Evolutionary conservation across 2,797 vertebrate species (phyloP).

Genomic region (Lacerta agilis): DNA sequence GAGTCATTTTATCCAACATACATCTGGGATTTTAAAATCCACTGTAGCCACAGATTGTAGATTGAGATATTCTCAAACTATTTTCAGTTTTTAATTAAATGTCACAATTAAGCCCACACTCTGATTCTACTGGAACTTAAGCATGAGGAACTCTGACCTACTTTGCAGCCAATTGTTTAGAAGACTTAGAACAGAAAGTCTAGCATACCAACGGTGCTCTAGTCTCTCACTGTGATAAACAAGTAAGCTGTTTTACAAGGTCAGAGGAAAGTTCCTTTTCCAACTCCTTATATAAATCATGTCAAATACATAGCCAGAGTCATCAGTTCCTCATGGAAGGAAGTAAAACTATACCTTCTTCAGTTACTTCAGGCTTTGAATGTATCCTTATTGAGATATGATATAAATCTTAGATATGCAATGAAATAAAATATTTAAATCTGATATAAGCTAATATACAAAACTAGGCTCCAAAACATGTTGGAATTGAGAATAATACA

Average conservation of each 20-base stretch:
- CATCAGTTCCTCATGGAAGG: constrained; percentile 74
- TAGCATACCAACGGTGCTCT: constrained; percentile 37
- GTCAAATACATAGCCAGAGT: constrained; percentile 65
- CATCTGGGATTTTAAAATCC: constrained; percentile 12
- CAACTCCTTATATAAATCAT: constrained; percentile 61
- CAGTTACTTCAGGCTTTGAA: constrained; percentile 44
- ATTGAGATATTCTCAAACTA: constrained; percentile 21
- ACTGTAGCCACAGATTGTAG: constrained; percentile 3
- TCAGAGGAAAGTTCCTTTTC: constrained; percentile 38
- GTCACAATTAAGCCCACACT: constrained; percentile 4
- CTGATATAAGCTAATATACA: constrained; percentile 68
- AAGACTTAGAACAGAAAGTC: constrained; percentile 47
- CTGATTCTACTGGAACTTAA: not conserved
- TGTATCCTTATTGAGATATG: constrained; percentile 53
- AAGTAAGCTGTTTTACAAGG: constrained; percentile 6
- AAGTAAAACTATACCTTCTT: constrained; percentile 43
- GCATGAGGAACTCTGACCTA: not conserved
- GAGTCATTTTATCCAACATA: constrained; percentile 39
- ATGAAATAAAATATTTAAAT: constrained; percentile 54
- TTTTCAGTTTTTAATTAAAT: constrained; percentile 4
- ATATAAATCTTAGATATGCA: constrained; percentile 59
- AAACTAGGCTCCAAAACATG: constrained; percentile 62
- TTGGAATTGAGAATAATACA: constrained; percentile 74
- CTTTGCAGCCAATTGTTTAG: constrained; percentile 41
- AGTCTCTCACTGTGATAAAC: constrained; percentile 34